Conservation (phyloP, 2,113 vertebrate genomes). For the Lates calcarifer region DNA sequence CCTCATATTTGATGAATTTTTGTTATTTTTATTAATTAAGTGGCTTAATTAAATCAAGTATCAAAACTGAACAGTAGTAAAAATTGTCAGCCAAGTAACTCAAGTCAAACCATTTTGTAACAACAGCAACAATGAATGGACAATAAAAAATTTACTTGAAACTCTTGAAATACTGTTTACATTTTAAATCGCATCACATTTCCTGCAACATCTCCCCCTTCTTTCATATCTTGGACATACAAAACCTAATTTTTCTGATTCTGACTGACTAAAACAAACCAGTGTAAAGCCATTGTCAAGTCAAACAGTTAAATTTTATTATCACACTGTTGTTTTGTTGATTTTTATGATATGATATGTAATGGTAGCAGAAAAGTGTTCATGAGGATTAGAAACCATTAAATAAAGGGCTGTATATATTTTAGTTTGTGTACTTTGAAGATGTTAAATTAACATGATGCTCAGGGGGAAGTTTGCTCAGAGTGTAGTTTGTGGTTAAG, state of each 20-base stretch:
- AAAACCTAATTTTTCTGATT: neutral
- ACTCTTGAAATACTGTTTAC: neutral
- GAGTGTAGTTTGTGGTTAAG: neutral
- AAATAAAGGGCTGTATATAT: no score
- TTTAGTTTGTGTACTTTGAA: neutral
- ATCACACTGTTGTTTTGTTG: neutral
- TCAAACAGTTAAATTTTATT: neutral
- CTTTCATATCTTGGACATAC: neutral
- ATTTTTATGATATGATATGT: no score
- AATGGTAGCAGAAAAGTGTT: no score
- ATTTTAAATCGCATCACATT: neutral
- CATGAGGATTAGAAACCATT: no score
- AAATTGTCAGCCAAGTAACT: no score
- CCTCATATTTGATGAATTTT: no score
- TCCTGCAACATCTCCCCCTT: neutral
- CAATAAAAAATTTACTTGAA: neutral
- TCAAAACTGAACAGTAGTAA: neutral
- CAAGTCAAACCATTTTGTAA: neutral
- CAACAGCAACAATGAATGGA: neutral
- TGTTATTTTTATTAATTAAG: neutral
- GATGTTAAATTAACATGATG: neutral
- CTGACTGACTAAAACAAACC: neutral
- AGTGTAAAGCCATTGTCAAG: neutral
- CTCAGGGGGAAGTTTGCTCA: neutral
- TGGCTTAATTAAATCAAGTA: neutral